Conservation (phyloP, 2,797 vertebrate genomes). For the Pithecia hirsuta region DNA sequence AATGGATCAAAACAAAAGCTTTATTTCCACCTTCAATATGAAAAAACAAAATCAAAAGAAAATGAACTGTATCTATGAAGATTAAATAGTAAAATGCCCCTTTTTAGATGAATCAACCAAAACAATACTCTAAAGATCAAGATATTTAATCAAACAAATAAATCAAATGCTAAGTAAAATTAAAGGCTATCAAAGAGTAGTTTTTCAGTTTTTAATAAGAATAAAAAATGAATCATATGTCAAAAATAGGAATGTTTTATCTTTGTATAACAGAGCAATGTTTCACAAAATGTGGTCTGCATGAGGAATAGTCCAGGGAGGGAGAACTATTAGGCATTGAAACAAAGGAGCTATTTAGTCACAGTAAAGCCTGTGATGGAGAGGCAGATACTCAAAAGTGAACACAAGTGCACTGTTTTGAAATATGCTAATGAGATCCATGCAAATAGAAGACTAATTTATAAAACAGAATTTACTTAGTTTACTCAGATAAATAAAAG, state of each 20-base stretch:
- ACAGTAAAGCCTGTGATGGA: neutral
- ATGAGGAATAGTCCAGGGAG: neutral
- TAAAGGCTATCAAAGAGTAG: conserved; percentile 61
- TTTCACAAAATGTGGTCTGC: conserved; percentile 38
- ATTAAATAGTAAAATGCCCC: conserved; percentile 54
- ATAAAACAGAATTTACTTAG: conserved; percentile 11
- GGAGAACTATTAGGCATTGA: neutral
- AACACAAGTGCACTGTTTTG: neutral
- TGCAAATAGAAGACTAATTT: conserved; percentile 19
- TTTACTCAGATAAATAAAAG: neutral
- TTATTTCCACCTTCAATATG: conserved; percentile 34
- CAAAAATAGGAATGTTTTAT: conserved; percentile 41
- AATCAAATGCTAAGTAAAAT: conserved; percentile 71
- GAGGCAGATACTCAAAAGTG: neutral
- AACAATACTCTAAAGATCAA: conserved; percentile 52
- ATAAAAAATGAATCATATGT: conserved; percentile 64
- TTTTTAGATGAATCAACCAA: conserved; percentile 62
- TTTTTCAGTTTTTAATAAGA: conserved; percentile 68
- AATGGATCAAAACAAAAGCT: conserved; percentile 39
- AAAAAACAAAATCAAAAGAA: conserved; percentile 48
- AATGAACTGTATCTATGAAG: conserved; percentile 48
- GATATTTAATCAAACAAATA: conserved; percentile 71
- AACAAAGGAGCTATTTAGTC: neutral
- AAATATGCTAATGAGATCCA: neutral
- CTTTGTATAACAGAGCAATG: neutral